Evolutionary conservation across 2,113 vertebrate species (phyloP).

Genomic region (Phocoena sinus): DNA sequence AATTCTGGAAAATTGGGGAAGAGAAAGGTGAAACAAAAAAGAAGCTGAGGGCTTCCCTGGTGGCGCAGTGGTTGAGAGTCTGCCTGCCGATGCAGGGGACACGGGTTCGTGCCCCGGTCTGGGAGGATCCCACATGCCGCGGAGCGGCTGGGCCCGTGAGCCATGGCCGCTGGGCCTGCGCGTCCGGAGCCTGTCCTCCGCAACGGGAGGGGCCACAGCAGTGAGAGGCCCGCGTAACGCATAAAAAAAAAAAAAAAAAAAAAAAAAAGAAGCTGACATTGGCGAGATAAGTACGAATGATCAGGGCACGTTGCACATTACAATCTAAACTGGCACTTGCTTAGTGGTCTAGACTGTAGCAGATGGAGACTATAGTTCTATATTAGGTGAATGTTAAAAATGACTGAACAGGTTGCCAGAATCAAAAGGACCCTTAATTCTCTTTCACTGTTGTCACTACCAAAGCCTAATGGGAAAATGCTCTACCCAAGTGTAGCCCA

Average conservation of each 20-base stretch:
- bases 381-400: neutral
- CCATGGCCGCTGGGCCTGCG: no score
- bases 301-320: neutral
- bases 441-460: neutral
- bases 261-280: neutral
- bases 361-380: neutral
- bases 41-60: no score
- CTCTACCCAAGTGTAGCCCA: neutral
- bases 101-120: no score
- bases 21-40: slow-evolving; percentile 3
- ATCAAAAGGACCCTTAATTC: neutral
- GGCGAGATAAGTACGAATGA: neutral
- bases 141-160: no score
- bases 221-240: no score
- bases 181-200: no score
- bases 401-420: neutral
- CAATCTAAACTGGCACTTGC: neutral
- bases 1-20: neutral
- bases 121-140: no score
- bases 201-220: no score
- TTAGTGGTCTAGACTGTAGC: neutral
- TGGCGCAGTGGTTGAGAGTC: no score
- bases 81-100: no score
- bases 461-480: neutral
- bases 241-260: no score